Percentiles rank a stretch among this genome's conserved stretches.
phyloP scores from a whole-genome alignment of 1,140 invertebrate genomes.

The Sycophaga agraensis region DNA sequence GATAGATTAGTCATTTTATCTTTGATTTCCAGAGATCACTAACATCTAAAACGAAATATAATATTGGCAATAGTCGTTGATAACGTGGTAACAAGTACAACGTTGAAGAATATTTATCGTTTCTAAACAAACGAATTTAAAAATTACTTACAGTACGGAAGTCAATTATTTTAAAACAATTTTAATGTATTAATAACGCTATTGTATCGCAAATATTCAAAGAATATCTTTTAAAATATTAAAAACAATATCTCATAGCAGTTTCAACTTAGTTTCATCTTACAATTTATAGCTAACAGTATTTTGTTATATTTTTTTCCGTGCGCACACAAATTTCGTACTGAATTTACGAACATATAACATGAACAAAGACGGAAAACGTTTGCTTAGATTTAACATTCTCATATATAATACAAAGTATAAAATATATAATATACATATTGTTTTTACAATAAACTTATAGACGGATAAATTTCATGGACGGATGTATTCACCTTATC shows the following conservation, averaged over 20 bases:
- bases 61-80: constrained; percentile 13
- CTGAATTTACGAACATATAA: too few relatives aligned
- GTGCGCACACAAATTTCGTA: too few relatives aligned
- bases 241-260: too few relatives aligned
- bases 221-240: too few relatives aligned
- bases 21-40: constrained; percentile 26
- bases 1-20: neutral
- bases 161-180: too few relatives aligned
- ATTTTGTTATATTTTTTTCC: too few relatives aligned
- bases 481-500: constrained; percentile 18
- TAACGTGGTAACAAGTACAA: constrained; percentile 17
- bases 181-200: too few relatives aligned
- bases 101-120: neutral
- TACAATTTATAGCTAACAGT: too few relatives aligned
- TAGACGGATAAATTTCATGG: constrained; percentile 12
- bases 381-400: too few relatives aligned
- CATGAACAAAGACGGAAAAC: too few relatives aligned
- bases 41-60: constrained; percentile 1
- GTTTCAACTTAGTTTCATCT: too few relatives aligned
- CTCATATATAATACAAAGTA: constrained; percentile 18
- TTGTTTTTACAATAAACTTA: neutral
- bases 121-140: neutral
- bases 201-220: too few relatives aligned
- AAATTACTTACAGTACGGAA: neutral
- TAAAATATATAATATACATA: constrained; percentile 19